Evolutionary conservation across 2,888 invertebrate genomes (phyloP).

Genomic region (Cataglyphis rosenhaueri): DNA sequence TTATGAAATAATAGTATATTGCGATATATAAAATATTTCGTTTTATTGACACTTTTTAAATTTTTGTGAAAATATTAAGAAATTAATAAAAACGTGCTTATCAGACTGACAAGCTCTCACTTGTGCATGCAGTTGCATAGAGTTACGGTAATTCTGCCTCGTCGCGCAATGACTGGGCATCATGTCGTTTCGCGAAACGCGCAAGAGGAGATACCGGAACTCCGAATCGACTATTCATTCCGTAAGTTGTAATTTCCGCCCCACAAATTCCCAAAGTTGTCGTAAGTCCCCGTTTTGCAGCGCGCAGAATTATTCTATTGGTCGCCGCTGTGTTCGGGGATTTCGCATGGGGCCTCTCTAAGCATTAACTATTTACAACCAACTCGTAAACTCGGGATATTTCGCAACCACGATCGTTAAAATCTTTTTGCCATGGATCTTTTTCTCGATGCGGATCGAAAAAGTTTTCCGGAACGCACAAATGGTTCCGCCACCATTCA

Average conservation of each 20-base stretch:
- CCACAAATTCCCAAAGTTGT: conserved; percentile 43
- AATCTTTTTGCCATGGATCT: conserved; percentile 17
- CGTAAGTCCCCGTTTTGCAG: conserved; percentile 19
- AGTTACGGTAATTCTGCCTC: conserved; percentile 16
- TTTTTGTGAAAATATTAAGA: neutral
- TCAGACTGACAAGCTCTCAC: neutral
- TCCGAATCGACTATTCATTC: conserved; percentile 26
- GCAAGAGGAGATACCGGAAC: neutral
- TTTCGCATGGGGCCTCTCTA: neutral
- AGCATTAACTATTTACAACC: conserved; percentile 43
- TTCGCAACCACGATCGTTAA: conserved; percentile 28
- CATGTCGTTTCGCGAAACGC: conserved; percentile 7
- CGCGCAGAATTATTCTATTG: conserved; percentile 50
- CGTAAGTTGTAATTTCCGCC: conserved; percentile 37
- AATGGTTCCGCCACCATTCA: neutral
- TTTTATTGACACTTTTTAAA: neutral
- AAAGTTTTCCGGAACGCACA: conserved; percentile 39
- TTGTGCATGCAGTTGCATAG: neutral
- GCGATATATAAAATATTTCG: neutral
- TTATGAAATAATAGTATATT: neutral
- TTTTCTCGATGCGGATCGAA: conserved; percentile 2
- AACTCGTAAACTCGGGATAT: conserved; percentile 33
- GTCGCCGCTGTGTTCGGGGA: conserved; percentile 22
- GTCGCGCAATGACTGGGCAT: neutral
- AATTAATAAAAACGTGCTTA: neutral